Evolutionary conservation across 2,113 vertebrate genomes (phyloP).

Genomic region (Hypanus sabinus): DNA sequence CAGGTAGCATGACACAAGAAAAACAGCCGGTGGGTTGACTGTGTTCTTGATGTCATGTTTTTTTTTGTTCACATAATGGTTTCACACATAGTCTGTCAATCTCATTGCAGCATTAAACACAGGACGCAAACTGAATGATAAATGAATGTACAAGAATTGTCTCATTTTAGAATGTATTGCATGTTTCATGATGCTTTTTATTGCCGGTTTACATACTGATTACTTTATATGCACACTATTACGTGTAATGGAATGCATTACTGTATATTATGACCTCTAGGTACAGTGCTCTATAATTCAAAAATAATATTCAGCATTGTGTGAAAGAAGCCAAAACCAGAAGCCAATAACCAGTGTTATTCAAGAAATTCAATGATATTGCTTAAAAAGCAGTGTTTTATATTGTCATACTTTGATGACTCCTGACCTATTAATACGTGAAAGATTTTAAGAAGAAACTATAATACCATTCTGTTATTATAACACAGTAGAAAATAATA

Average conservation of each 20-base stretch:
- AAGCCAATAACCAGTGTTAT: not conserved
- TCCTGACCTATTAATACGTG: not conserved
- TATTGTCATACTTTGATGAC: not conserved
- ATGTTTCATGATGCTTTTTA: not conserved
- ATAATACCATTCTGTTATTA: not conserved
- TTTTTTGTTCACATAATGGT: not conserved
- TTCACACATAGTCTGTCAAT: not conserved
- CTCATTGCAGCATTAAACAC: not conserved
- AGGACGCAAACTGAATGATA: not conserved
- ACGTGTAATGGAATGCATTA: not conserved
- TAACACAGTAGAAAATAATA: not conserved
- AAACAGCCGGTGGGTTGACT: not conserved
- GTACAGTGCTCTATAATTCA: not conserved
- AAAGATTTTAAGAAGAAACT: too few species aligned
- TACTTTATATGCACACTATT: not conserved
- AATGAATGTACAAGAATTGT: not conserved
- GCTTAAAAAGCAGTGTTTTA: not conserved
- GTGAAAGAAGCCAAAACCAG: not conserved
- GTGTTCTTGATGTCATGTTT: not conserved
- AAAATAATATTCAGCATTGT: not conserved
- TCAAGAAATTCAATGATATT: not conserved
- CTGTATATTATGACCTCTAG: not conserved
- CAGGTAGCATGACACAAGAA: not conserved
- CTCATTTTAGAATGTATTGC: not conserved
- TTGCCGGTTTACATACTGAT: not conserved